Percentiles rank a stretch among this genome's conserved stretches.
Conservation (phyloP, 2,888 invertebrate genomes). For the Cecidostiba fungosa region DNA sequence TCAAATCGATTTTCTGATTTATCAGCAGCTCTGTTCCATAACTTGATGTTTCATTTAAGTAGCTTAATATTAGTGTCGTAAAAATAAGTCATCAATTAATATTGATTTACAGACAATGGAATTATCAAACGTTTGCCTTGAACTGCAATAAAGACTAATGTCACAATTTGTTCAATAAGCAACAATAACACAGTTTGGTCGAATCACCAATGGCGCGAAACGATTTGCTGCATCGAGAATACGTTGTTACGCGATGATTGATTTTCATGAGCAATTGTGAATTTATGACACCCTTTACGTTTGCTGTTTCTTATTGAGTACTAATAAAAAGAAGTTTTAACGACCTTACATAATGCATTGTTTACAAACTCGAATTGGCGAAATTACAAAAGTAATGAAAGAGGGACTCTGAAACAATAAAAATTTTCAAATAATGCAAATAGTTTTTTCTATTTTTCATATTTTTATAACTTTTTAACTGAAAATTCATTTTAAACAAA, state of each 20-base stretch:
- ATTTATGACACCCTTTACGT: neutral
- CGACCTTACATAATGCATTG: neutral
- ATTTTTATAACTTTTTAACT: no score
- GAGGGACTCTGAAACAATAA: no score
- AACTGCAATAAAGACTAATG: constrained; percentile 44
- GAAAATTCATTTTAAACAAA: no score
- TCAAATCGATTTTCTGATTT: neutral
- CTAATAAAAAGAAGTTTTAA: neutral
- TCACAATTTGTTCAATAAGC: constrained; percentile 30
- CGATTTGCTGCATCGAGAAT: neutral
- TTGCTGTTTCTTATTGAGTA: neutral
- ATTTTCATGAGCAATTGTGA: neutral
- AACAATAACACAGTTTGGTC: neutral
- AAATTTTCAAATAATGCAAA: no score
- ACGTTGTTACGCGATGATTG: constrained; percentile 8
- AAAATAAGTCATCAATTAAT: constrained; percentile 57
- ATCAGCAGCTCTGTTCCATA: neutral
- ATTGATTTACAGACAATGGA: constrained; percentile 45
- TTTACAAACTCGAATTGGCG: no score
- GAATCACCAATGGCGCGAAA: constrained; percentile 23
- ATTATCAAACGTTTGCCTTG: constrained; percentile 49
- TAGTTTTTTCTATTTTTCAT: no score
- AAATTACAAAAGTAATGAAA: no score
- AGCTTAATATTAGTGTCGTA: constrained; percentile 46
- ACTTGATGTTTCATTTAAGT: neutral